Evolutionary conservation across 2,888 invertebrate genomes (phyloP).

Genomic region (Listrodromus nycthemerus): DNA sequence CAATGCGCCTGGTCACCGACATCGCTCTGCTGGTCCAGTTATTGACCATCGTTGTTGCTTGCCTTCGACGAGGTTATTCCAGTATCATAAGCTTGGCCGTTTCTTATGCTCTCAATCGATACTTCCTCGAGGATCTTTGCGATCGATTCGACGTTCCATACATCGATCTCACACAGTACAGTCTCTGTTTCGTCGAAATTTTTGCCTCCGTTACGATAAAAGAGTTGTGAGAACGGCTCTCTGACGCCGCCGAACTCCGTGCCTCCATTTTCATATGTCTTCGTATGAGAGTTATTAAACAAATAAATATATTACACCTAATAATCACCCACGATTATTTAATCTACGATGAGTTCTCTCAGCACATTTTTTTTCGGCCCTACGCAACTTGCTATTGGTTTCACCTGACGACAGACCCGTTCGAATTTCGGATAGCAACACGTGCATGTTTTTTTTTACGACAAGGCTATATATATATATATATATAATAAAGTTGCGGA

Average conservation of each 20-base stretch:
- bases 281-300: slow-evolving; percentile 8
- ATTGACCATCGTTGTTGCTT: slow-evolving; percentile 72
- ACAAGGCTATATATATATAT: background rate
- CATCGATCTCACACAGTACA: slow-evolving; percentile 80
- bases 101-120: slow-evolving; percentile 79
- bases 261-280: slow-evolving; percentile 16
- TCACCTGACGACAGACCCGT: background rate
- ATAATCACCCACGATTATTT: background rate
- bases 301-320: slow-evolving; percentile 22
- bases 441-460: slow-evolving; percentile 33
- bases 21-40: slow-evolving; percentile 74
- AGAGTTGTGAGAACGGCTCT: slow-evolving; percentile 73
- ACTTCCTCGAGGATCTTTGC: slow-evolving; percentile 80
- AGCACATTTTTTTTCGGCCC: background rate
- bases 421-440: slow-evolving; percentile 50
- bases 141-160: slow-evolving; percentile 82
- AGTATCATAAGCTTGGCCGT: slow-evolving; percentile 78
- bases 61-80: slow-evolving; percentile 76
- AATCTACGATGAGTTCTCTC: background rate
- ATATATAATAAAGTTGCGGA: background rate
- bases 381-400: background rate
- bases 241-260: slow-evolving; percentile 17
- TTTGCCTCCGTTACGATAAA: slow-evolving; percentile 79
- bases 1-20: slow-evolving; percentile 74
- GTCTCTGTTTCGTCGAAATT: slow-evolving; percentile 80